phyloP scores from a whole-genome alignment of 2,888 invertebrate species.

The Rhodophaea formosa region DNA sequence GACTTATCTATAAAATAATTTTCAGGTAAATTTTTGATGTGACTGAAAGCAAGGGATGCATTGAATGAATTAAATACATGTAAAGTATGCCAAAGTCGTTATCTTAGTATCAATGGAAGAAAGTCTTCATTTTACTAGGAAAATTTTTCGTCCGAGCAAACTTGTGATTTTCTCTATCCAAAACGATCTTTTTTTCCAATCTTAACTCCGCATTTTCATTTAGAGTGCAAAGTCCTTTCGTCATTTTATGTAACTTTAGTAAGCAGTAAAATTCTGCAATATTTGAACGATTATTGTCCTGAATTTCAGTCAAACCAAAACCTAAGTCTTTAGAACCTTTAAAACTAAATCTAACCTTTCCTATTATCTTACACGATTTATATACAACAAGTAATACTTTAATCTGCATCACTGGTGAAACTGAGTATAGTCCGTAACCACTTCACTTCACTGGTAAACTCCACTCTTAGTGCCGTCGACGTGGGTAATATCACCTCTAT shows the following conservation, averaged over 20 bases:
- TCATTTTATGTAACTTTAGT: too few species aligned
- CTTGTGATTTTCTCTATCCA: too few species aligned
- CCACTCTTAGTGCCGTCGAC: background rate
- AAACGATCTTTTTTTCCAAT: too few species aligned
- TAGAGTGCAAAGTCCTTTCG: too few species aligned
- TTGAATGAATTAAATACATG: background rate
- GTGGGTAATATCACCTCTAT: background rate
- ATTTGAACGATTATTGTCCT: background rate
- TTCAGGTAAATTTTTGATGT: background rate
- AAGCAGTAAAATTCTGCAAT: too few species aligned
- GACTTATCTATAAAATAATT: background rate
- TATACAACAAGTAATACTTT: conserved; percentile 28
- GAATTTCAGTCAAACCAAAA: conserved; percentile 21
- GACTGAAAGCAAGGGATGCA: background rate
- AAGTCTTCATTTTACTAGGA: too few species aligned
- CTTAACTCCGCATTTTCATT: too few species aligned
- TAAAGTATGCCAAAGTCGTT: too few species aligned
- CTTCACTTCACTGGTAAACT: background rate
- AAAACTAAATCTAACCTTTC: conserved; percentile 36
- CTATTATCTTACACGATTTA: conserved; percentile 39
- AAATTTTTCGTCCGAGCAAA: too few species aligned
- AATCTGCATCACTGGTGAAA: conserved; percentile 11
- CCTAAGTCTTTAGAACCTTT: conserved; percentile 28
- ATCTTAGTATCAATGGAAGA: too few species aligned
- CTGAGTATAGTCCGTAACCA: conserved; percentile 8